Percentiles rank a stretch among this genome's conserved stretches.
Evolutionary conservation across 2,888 invertebrate genomes (phyloP).

Genomic region (Eulithis prunata): DNA sequence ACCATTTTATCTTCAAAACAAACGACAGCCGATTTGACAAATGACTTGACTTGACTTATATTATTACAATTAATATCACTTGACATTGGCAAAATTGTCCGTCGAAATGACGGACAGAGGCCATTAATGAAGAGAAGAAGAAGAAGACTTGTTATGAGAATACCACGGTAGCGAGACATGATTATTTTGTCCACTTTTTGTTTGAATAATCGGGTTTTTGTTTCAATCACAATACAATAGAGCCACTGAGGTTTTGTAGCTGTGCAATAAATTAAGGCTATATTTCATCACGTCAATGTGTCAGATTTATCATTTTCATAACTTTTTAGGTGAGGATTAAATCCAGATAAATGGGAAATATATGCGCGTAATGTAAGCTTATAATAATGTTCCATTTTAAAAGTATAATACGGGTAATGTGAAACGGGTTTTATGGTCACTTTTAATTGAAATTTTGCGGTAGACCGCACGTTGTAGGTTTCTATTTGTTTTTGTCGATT

Average conservation of each 20-base stretch:
- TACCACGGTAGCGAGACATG: too few species aligned
- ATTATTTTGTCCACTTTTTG: too few species aligned
- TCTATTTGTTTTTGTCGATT: not conserved
- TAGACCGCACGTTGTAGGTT: not conserved
- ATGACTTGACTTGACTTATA: too few species aligned
- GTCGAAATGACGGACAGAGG: too few species aligned
- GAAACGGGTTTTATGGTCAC: not conserved
- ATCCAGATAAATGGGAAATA: constrained; percentile 15
- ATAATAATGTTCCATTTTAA: constrained; percentile 5
- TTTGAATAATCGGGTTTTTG: not conserved
- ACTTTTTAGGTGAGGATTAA: constrained; percentile 16
- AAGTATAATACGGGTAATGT: not conserved
- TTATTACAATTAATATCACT: too few species aligned
- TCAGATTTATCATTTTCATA: constrained; percentile 16
- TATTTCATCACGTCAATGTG: constrained; percentile 16
- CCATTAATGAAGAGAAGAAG: too few species aligned
- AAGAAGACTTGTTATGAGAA: too few species aligned
- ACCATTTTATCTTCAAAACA: too few species aligned
- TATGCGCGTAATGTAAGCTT: constrained; percentile 4
- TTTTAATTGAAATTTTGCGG: not conserved
- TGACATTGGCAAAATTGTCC: too few species aligned
- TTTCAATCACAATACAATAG: not conserved
- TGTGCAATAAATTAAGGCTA: not conserved
- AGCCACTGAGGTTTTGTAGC: not conserved
- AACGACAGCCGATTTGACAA: too few species aligned